A percentile compares a stretch with the other conserved stretches of the same genome.
Conservation (phyloP, 2,113 vertebrate genomes). For the Percina caprodes region DNA sequence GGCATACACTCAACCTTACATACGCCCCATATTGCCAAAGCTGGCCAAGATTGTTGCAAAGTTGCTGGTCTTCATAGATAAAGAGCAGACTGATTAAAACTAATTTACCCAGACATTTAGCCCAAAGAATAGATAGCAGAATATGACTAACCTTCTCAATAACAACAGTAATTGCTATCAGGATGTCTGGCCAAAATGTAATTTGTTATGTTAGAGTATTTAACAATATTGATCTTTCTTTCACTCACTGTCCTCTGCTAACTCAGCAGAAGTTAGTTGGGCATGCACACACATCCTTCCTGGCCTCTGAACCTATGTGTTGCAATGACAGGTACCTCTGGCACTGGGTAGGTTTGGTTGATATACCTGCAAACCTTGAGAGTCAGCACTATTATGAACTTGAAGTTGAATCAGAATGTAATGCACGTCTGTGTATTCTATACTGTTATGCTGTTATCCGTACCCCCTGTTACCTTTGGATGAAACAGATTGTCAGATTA, state of each 20-base stretch:
- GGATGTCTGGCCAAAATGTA: background rate
- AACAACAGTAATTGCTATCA: background rate
- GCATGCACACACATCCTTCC: background rate
- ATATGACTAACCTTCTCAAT: background rate
- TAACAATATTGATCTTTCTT: background rate
- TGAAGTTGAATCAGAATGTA: background rate
- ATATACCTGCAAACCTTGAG: background rate
- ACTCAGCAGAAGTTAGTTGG: background rate
- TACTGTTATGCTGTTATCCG: background rate
- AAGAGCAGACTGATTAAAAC: constrained; percentile 20
- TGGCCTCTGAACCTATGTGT: background rate
- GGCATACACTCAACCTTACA: background rate
- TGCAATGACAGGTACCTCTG: background rate
- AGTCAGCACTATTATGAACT: background rate
- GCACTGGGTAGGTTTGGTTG: background rate
- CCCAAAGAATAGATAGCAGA: background rate
- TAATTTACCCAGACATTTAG: background rate
- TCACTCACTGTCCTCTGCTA: background rate
- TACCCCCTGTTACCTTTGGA: background rate
- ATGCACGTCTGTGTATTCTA: background rate
- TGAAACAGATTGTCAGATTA: background rate
- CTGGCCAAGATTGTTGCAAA: background rate
- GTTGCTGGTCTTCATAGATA: constrained; percentile 24
- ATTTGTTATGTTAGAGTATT: background rate
- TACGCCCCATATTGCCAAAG: background rate